phyloP scores from a whole-genome alignment of 2,888 invertebrate genomes.

The Amiota mariae region DNA sequence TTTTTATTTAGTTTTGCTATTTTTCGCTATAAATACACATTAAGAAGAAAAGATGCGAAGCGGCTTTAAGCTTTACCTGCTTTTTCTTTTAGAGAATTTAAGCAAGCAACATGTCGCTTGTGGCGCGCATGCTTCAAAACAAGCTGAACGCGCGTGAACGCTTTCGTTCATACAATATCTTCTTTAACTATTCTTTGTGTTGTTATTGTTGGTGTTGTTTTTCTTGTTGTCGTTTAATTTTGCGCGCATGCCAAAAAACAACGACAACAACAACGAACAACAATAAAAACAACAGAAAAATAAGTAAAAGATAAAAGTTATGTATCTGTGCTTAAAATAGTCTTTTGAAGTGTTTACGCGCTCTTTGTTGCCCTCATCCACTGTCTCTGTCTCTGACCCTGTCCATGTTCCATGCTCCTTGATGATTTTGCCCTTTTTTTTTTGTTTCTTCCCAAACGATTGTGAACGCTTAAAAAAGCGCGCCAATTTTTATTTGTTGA shows the following conservation, averaged over 20 bases:
- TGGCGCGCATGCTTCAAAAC: slow-evolving; percentile 30
- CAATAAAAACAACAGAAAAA: slow-evolving; percentile 30
- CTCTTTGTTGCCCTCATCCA: too few relatives aligned
- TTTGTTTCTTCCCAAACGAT: not conserved
- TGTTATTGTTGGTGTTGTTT: slow-evolving; percentile 27
- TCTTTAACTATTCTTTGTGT: slow-evolving; percentile 19
- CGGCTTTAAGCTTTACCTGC: slow-evolving; percentile 26
- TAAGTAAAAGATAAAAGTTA: not conserved
- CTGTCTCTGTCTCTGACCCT: too few relatives aligned
- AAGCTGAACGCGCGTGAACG: not conserved
- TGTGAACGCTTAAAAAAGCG: slow-evolving; percentile 50
- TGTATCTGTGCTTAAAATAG: slow-evolving; percentile 30
- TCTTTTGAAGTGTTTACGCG: slow-evolving; percentile 10
- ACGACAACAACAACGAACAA: slow-evolving; percentile 37
- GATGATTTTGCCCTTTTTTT: slow-evolving; percentile 41
- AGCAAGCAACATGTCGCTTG: not conserved
- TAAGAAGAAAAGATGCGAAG: not conserved
- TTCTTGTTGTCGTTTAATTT: slow-evolving; percentile 46
- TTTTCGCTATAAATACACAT: slow-evolving; percentile 25
- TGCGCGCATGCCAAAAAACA: slow-evolving; percentile 65
- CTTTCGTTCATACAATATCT: not conserved
- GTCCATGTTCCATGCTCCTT: too few relatives aligned
- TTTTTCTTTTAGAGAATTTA: not conserved
- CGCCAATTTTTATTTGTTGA: slow-evolving; percentile 54
- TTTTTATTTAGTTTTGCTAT: too few relatives aligned